Conservation (phyloP, 2,113 vertebrate species). For the Elaphurus davidianus region DNA sequence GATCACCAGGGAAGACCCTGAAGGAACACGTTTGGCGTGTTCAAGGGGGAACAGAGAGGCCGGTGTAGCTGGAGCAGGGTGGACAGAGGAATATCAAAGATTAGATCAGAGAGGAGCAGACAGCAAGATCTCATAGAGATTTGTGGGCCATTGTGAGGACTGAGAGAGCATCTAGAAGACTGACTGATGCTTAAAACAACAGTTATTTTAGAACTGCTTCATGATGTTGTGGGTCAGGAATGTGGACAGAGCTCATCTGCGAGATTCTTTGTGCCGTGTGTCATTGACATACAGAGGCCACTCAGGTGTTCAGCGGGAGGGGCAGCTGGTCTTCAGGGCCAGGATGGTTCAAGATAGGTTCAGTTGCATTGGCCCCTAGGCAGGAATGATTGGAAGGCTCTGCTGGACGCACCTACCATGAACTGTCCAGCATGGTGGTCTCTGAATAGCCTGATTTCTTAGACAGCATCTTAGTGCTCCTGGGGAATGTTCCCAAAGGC, state of each 20-base stretch:
- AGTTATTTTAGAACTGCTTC: background rate
- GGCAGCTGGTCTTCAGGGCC: background rate
- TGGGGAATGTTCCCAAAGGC: background rate
- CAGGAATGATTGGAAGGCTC: background rate
- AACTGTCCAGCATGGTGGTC: background rate
- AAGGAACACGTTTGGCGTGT: background rate
- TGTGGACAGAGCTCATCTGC: background rate
- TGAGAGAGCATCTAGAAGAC: background rate
- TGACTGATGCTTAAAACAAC: background rate
- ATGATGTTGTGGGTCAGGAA: background rate
- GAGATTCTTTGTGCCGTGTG: background rate
- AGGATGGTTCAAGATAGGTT: background rate
- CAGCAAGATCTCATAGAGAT: background rate
- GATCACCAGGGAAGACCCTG: background rate
- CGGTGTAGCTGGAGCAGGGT: background rate
- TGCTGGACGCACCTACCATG: fast-evolving
- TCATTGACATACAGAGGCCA: background rate
- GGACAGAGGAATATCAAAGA: background rate
- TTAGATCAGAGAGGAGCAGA: background rate
- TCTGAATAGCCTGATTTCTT: background rate
- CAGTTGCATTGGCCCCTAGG: background rate
- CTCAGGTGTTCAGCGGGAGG: background rate
- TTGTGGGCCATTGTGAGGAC: background rate
- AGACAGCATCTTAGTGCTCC: background rate
- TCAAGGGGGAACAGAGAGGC: background rate